Conservation (phyloP, 2,888 invertebrate genomes). For the Drosophila gaucha region DNA sequence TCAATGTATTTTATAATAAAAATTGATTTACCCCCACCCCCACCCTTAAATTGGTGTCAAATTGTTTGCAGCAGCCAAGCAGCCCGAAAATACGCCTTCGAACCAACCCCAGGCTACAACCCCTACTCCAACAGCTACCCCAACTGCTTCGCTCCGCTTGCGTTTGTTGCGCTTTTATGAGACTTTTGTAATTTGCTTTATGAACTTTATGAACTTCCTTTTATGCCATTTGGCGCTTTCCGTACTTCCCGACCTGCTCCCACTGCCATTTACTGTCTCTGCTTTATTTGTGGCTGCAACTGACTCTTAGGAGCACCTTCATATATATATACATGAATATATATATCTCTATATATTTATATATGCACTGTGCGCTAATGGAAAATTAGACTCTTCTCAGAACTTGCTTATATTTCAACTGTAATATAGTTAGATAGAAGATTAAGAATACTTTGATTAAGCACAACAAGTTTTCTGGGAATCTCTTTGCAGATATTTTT, state of each 20-base stretch:
- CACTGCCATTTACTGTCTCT: conserved; percentile 6
- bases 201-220: conserved; percentile 75
- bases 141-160: not conserved
- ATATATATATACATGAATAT: not conserved
- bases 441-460: too few species aligned
- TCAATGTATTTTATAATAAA: conserved; percentile 74
- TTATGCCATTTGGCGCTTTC: conserved; percentile 50
- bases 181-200: conserved; percentile 76
- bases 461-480: too few species aligned
- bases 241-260: conserved; percentile 13
- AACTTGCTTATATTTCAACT: too few species aligned
- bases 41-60: conserved; percentile 63
- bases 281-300: conserved; percentile 41
- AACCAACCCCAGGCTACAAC: not conserved
- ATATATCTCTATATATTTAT: not conserved
- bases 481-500: too few species aligned
- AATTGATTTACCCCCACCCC: conserved; percentile 63
- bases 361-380: not conserved
- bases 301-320: conserved; percentile 15
- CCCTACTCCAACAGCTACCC: too few species aligned
- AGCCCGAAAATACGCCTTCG: not conserved
- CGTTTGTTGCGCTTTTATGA: conserved; percentile 68
- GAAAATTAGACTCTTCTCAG: not conserved
- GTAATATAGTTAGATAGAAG: too few species aligned
- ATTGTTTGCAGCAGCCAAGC: conserved; percentile 28